Evolutionary conservation across 2,797 vertebrate species (phyloP).

Genomic region (Lithobates pipiens): DNA sequence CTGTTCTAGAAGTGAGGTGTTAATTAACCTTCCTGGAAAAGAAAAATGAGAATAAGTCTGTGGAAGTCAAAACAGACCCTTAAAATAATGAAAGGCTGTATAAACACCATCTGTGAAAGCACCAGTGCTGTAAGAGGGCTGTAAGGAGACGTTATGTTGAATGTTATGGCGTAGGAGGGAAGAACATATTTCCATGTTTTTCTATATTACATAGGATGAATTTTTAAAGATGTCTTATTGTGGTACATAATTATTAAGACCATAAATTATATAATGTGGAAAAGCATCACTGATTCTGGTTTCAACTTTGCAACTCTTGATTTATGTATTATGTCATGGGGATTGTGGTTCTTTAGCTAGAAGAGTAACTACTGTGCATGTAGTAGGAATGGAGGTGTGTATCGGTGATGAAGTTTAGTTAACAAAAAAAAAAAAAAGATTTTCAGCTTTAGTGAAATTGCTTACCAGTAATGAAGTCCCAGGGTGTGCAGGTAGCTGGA

Average conservation of each 20-base stretch:
- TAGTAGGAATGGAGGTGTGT: no score
- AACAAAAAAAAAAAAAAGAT: no score
- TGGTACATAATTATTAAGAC: neutral
- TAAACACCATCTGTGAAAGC: constrained; percentile 47
- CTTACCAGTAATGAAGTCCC: no score
- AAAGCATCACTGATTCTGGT: neutral
- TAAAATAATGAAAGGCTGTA: constrained; percentile 41
- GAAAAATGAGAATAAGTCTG: neutral
- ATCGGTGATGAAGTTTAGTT: no score
- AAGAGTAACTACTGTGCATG: no score
- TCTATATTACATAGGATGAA: neutral
- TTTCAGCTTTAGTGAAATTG: no score
- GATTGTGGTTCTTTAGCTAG: no score
- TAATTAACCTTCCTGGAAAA: constrained; percentile 14
- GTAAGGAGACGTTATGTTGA: constrained; percentile 5
- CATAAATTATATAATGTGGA: neutral
- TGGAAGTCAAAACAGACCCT: constrained; percentile 25
- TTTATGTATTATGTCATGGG: no score
- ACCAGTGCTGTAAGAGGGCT: constrained; percentile 3
- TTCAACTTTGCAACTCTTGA: no score
- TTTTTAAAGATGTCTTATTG: neutral
- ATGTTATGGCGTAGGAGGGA: constrained; percentile 5
- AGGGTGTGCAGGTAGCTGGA: no score
- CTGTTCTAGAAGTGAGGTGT: constrained; percentile 25
- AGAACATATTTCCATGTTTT: constrained; percentile 34